Percentiles rank a stretch among this genome's conserved stretches.
These are phyloP conservation scores for Alosa sapidissima DNA, from an alignment of 2,797 vertebrate species.

Conservation along the genomic window DNA sequence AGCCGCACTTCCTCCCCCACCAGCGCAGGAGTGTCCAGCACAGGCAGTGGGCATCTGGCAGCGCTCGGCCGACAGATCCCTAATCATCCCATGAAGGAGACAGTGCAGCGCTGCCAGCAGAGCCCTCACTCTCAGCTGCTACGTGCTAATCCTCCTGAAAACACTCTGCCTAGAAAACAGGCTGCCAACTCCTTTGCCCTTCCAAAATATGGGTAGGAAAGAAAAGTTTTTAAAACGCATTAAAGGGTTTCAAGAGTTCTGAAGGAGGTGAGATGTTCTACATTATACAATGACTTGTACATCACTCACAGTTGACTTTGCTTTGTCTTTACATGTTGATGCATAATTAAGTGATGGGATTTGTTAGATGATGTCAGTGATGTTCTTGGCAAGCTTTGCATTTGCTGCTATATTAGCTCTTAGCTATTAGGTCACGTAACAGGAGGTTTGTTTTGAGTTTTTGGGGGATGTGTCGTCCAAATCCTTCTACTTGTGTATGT, in stretches of 20 bases:
- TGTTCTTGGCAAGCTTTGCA: background rate
- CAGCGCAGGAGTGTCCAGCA: background rate
- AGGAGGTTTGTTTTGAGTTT: background rate
- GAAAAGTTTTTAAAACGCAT: background rate
- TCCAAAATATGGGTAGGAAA: background rate
- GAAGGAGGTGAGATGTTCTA: background rate
- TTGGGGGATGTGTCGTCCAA: background rate
- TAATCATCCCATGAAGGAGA: conserved; percentile 10
- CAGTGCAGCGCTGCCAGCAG: background rate
- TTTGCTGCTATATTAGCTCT: background rate
- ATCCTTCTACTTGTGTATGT: background rate
- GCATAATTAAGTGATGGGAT: background rate
- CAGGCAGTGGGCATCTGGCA: background rate
- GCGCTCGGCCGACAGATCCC: background rate
- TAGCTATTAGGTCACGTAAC: background rate
- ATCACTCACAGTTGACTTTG: background rate
- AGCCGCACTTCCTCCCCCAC: background rate
- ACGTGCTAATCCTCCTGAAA: background rate
- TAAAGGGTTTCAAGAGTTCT: background rate
- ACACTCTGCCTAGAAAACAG: background rate
- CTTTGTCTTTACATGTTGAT: background rate
- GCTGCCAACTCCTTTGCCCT: conserved; percentile 8
- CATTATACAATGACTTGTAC: background rate
- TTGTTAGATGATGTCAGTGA: background rate
- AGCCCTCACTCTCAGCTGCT: background rate